Conservation (phyloP, 2,888 invertebrate species). For the Flexamia atlantica region DNA sequence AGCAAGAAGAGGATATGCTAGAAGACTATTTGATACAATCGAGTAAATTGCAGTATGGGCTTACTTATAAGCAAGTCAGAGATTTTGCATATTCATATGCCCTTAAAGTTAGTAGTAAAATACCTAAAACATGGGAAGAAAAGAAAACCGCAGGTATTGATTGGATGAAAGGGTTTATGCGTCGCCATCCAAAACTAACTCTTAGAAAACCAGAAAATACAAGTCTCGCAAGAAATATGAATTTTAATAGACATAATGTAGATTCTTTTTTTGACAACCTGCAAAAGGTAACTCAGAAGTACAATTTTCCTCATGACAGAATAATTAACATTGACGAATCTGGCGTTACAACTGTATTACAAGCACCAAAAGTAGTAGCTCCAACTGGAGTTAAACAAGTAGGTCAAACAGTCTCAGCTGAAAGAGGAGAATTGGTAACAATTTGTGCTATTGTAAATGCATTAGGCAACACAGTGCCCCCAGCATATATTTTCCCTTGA, state of each 20-base stretch:
- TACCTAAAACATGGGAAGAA: conserved; percentile 22
- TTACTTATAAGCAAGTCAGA: conserved; percentile 27
- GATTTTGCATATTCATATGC: conserved; percentile 34
- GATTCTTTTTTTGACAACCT: conserved; percentile 60
- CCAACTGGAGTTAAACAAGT: conserved; percentile 38
- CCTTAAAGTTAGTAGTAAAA: background rate
- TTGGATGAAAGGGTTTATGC: conserved; percentile 64
- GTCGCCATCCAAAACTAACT: conserved; percentile 55
- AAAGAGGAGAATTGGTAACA: conserved; percentile 50
- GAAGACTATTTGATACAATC: conserved; percentile 24
- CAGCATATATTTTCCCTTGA: conserved; percentile 3
- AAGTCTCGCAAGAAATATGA: conserved; percentile 48
- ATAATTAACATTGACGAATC: conserved; percentile 68
- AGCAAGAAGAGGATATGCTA: conserved; percentile 32
- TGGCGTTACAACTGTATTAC: conserved; percentile 64
- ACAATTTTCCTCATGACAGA: conserved; percentile 13
- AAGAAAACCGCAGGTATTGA: conserved; percentile 62
- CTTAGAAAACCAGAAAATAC: conserved; percentile 62
- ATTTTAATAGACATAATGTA: conserved; percentile 51
- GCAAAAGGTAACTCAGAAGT: conserved; percentile 52
- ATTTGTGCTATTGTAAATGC: conserved; percentile 22
- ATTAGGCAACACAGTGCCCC: conserved; percentile 32
- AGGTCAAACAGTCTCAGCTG: conserved; percentile 44
- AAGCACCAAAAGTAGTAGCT: conserved; percentile 43
- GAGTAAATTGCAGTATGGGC: conserved; percentile 22